Evolutionary conservation across 2,888 invertebrate species (phyloP), one percentile per base, ranked within the genome.

Genomic region (Volucella inanis): DNA sequence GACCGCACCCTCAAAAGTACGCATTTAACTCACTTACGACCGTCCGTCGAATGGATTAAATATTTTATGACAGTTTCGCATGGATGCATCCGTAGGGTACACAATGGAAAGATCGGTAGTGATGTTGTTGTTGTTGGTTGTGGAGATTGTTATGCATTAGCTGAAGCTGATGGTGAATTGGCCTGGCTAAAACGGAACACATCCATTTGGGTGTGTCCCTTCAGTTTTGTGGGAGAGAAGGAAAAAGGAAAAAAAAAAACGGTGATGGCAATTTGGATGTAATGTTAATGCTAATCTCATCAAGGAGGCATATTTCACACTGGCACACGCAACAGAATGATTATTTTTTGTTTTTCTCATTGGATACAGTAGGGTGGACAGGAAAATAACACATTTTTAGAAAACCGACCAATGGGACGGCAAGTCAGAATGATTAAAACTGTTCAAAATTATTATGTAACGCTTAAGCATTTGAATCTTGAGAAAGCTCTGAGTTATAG

Each of bases 61-160:
- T 76, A 77, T 71, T 81, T 81, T 81, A 81, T 81, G 81, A 76
- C 81, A 77, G 57, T 54, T 81, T 76, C 22, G 55, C 76, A 70
- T 70, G 76, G 64, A 50, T 62, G 68, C 68, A 68, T 74, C 75
- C 49, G 59, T 31, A 49, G 22, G 6, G 31, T 31, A 31, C 31
- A 31, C 52, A 47, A 38, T 49, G 45, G 38, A 45, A 41, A 47
- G 47, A 74, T 64, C 52, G 41, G 64, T 72, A 61, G 61, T 61
- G 52, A 14, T 45, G 45, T 38, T 31, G 31, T 31, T 31, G 31
- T 6, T 31, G 31, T 65, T 15, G 62, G 43, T 15, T 61, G 39
- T 39, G 49, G 12, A 9, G 15, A 43, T 49, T 10, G 2, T 38
- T 31, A 0, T 31, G 31, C 6, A 31, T 31, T 6, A 31, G 31